Evolutionary conservation across 2,113 vertebrate species (phyloP), one percentile per base, ranked within the genome.

Genomic region (Anarrhichthys ocellatus): DNA sequence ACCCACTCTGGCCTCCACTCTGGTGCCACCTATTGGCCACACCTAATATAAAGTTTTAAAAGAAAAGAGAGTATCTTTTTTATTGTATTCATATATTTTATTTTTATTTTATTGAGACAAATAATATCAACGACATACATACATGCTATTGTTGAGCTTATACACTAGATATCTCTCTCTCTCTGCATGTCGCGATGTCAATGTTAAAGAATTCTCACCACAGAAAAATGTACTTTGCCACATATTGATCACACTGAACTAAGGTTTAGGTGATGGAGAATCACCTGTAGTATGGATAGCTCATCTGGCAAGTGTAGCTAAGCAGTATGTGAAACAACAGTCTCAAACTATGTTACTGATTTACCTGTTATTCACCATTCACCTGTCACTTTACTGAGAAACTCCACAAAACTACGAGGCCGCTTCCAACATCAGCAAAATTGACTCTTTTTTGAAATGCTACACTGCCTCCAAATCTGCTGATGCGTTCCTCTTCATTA

Each of bases 401-500:
- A 18, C 56, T 76, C 54, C 67, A 71, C 34, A 6, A 54, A 48
- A 44, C 48, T 32, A 34, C 65, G 32, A 63, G 63, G 54, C 46
- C 17, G 54, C 6, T 9, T 22, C 81, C 68, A 44, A 1, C 6
- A 50, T 95, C 92, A 95, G 92, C 92, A 91, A 1, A 76, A 83
- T 52, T 18, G 7, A 22, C 40, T 73, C 34, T 48, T 66, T 65
- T 67, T 78, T 7, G 80, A 83, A 80, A 89, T 83, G 93, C 89
- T 84, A 84, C 77, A 77, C 36, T 93, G 90, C 78, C 42, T 88
- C 86, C 81, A 82, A 82, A 92, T 94, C 40, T 93, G 93, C 95
- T 95, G 94, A 95, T 90, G 56, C 67, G 63, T 89, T 95, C 91
- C 84, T 88, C 73, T 88, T 85, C 42, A 88, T 91, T 87, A 93